phyloP scores from a whole-genome alignment of 2,797 vertebrate genomes.

The Pipistrellus pygmaeus region DNA sequence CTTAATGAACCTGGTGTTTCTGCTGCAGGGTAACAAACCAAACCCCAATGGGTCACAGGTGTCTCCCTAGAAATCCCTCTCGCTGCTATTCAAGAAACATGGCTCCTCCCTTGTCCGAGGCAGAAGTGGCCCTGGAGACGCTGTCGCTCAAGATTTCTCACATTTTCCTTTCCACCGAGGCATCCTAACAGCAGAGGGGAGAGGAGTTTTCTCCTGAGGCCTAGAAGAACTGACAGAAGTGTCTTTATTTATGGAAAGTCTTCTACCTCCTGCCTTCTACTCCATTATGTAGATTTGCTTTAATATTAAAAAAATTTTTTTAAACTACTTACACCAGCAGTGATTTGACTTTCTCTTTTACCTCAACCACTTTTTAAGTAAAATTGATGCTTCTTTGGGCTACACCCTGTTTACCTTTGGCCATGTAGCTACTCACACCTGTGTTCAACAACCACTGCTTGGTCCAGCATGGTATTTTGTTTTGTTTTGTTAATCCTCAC shows the following conservation, averaged over 20 bases:
- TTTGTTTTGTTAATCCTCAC: neutral
- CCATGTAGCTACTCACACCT: rapidly evolving
- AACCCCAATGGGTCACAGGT: neutral
- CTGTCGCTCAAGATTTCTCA: neutral
- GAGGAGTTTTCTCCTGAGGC: neutral
- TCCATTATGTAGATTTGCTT: neutral
- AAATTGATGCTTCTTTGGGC: rapidly evolving
- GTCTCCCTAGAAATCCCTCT: constrained; percentile 17
- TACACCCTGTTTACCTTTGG: neutral
- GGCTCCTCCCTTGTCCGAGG: neutral
- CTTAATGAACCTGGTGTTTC: constrained; percentile 20
- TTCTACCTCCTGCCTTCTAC: neutral
- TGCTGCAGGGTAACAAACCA: neutral
- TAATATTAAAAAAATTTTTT: neutral
- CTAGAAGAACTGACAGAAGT: neutral
- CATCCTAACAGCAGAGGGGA: neutral
- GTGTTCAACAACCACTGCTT: neutral
- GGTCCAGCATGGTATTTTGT: neutral
- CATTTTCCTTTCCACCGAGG: neutral
- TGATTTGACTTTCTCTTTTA: constrained; percentile 24
- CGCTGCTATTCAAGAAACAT: neutral
- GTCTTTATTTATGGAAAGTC: neutral
- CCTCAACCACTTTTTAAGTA: neutral
- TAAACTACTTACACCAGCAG: neutral
- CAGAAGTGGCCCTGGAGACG: neutral